Evolutionary conservation across 2,888 invertebrate species (phyloP).

Genomic region (Drosophila robusta): DNA sequence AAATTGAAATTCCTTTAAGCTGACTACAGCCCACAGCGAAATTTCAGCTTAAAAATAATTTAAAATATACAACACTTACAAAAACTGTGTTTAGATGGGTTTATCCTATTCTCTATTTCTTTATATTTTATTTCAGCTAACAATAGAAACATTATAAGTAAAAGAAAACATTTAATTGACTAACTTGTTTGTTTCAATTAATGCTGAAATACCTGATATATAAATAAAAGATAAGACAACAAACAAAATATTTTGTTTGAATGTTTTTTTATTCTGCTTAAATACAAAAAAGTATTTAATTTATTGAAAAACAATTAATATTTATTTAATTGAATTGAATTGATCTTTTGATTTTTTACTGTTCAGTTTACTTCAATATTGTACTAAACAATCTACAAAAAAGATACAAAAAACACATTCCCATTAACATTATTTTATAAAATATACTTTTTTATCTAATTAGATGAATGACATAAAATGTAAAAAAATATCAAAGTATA

Average conservation of each 20-base stretch:
- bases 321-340: not conserved
- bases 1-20: constrained; percentile 52
- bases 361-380: not conserved
- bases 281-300: not conserved
- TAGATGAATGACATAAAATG: too few species aligned
- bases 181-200: too few species aligned
- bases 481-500: too few species aligned
- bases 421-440: too few species aligned
- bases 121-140: too few species aligned
- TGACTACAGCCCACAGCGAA: constrained; percentile 43
- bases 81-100: constrained; percentile 39
- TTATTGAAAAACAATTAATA: not conserved
- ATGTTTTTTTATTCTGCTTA: too few species aligned
- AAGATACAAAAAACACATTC: too few species aligned
- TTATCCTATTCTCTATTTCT: constrained; percentile 32
- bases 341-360: not conserved
- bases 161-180: too few species aligned
- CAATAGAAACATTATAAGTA: too few species aligned
- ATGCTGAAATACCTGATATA: not conserved
- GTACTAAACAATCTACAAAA: not conserved
- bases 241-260: constrained; percentile 13
- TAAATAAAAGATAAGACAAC: constrained; percentile 37
- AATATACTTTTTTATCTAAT: too few species aligned
- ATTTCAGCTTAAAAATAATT: constrained; percentile 5
- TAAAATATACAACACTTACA: too few species aligned